A percentile compares a stretch with the other conserved stretches of the same genome.
These are phyloP conservation scores for Acipenser ruthenus DNA, from an alignment of 2,797 vertebrate species.

Conservation along the genomic window DNA sequence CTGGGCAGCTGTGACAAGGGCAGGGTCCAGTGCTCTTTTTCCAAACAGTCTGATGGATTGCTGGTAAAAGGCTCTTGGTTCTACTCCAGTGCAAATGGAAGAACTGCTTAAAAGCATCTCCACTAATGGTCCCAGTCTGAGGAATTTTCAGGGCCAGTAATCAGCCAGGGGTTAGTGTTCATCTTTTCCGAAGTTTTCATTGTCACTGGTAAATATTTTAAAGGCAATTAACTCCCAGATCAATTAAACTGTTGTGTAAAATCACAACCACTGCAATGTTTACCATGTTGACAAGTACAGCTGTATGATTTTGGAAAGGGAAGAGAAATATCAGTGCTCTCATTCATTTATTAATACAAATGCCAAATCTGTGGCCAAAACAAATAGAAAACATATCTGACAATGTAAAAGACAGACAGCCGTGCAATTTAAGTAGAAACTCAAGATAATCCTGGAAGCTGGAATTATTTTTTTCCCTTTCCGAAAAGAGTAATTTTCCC, in stretches of 20 bases:
- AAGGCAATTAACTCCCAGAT: neutral
- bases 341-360: too few relatives aligned
- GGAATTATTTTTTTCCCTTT: conserved; percentile 41
- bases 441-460: conserved; percentile 38
- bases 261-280: too few relatives aligned
- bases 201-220: neutral
- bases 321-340: too few relatives aligned
- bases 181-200: neutral
- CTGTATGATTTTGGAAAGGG: too few relatives aligned
- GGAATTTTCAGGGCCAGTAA: conserved; percentile 25
- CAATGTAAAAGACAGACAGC: conserved; percentile 27
- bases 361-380: too few relatives aligned
- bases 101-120: conserved; percentile 22
- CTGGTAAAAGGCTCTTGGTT: neutral
- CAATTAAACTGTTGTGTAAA: neutral
- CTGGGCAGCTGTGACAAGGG: neutral
- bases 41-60: conserved; percentile 12
- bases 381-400: too few relatives aligned
- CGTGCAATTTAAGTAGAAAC: conserved; percentile 44
- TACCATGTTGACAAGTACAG: too few relatives aligned
- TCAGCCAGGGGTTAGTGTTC: conserved; percentile 6
- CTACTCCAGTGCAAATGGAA: conserved; percentile 17
- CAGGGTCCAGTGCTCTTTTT: conserved; percentile 12
- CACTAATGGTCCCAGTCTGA: conserved; percentile 19
- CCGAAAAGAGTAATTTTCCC: conserved; percentile 57